These are phyloP conservation scores for Lepidocyrtinus sp. DNA, from an alignment of 2,888 invertebrate species.

Conservation along the genomic window DNA sequence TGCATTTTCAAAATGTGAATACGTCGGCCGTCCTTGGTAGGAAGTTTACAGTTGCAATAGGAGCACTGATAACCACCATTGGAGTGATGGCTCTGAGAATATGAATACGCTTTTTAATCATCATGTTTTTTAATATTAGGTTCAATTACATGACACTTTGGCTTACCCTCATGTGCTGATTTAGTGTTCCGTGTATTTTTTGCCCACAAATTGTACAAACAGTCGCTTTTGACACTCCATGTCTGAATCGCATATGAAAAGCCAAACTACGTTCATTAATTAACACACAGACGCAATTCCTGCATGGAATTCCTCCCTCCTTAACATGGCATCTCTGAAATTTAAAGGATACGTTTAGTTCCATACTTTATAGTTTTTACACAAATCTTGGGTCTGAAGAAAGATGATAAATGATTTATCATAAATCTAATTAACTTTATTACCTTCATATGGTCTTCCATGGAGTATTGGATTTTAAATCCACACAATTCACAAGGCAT, in stretches of 20 bases:
- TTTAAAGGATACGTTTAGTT: neutral
- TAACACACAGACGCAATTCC: neutral
- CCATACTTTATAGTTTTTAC: neutral
- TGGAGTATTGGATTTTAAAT: neutral
- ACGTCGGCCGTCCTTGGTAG: neutral
- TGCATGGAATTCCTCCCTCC: neutral
- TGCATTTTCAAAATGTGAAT: neutral
- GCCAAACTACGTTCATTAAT: neutral
- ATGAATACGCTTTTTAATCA: too few relatives aligned
- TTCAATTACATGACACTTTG: too few relatives aligned
- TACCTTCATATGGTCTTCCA: neutral
- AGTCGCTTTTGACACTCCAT: too few relatives aligned
- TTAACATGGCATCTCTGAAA: neutral
- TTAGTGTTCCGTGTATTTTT: neutral
- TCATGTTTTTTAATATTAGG: too few relatives aligned
- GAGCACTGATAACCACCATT: neutral
- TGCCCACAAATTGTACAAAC: neutral
- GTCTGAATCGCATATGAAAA: neutral
- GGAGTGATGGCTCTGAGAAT: neutral
- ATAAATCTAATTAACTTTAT: neutral
- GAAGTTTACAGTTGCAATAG: neutral
- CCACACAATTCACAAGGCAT: neutral
- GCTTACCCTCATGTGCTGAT: neutral
- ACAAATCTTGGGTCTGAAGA: neutral
- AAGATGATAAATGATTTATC: too few relatives aligned